Percentiles rank a stretch among this genome's conserved stretches.
Conservation (phyloP, 2,888 invertebrate species). For the Chrysodeixis includens region DNA sequence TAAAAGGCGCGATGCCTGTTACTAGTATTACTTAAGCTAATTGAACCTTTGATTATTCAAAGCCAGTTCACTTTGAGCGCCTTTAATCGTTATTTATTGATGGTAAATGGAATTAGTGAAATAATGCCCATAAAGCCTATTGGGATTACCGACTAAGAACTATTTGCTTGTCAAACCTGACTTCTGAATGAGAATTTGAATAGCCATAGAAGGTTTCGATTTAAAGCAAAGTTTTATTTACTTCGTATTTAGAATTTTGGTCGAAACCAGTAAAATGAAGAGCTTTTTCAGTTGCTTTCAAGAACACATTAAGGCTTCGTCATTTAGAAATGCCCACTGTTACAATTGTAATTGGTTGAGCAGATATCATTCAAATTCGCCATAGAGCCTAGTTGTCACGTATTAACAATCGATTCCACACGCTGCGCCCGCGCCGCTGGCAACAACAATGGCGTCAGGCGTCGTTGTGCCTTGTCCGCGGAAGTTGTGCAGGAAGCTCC, state of each 20-base stretch:
- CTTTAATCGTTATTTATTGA: slow-evolving; percentile 33
- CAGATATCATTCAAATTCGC: slow-evolving; percentile 35
- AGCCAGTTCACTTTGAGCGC: slow-evolving; percentile 6
- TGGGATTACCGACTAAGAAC: neutral
- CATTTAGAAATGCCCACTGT: slow-evolving; percentile 2
- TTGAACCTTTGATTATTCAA: slow-evolving; percentile 35
- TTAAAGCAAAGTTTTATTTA: neutral
- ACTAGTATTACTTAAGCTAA: slow-evolving; percentile 48
- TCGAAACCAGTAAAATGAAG: neutral
- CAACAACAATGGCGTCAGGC: slow-evolving; percentile 58
- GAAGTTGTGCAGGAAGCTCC: slow-evolving; percentile 78
- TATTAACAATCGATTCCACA: slow-evolving; percentile 41
- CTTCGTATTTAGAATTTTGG: neutral
- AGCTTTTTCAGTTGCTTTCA: neutral
- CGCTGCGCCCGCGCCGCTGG: slow-evolving; percentile 27
- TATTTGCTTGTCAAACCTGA: slow-evolving; percentile 30
- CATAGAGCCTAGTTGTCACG: slow-evolving; percentile 42
- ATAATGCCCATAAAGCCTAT: slow-evolving; percentile 10
- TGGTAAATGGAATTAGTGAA: slow-evolving; percentile 17
- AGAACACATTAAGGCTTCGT: neutral
- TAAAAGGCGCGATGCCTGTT: slow-evolving; percentile 51
- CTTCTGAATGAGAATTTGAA: slow-evolving; percentile 9
- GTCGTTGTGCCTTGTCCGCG: slow-evolving; percentile 67
- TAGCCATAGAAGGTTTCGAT: slow-evolving; percentile 7
- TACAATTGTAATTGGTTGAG: slow-evolving; percentile 15